A percentile compares a stretch with the other conserved stretches of the same genome.
Conservation (phyloP, 2,797 vertebrate species). For the Darevskia nairensis region DNA sequence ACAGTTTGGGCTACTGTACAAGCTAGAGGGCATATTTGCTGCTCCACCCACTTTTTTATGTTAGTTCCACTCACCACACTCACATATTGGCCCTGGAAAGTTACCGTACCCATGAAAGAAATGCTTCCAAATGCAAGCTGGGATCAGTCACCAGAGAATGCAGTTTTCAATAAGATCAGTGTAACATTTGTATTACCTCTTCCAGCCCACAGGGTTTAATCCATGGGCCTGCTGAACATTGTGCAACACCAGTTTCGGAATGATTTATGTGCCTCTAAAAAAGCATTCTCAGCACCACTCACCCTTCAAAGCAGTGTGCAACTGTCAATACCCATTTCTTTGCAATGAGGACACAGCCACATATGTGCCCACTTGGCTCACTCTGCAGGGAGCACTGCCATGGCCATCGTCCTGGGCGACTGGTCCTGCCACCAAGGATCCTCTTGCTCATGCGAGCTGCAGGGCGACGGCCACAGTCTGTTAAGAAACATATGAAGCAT, state of each 20-base stretch:
- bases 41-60: too few relatives aligned
- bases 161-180: neutral
- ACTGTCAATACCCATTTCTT: conserved; percentile 91
- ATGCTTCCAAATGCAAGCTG: neutral
- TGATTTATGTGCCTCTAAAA: fast-evolving
- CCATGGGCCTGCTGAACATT: neutral
- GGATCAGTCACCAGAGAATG: neutral
- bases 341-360: conserved; percentile 92
- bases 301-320: conserved; percentile 97
- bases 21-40: too few relatives aligned
- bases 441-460: conserved; percentile 87
- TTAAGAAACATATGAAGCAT: conserved; percentile 28
- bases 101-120: neutral
- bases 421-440: conserved; percentile 92
- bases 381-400: conserved; percentile 98
- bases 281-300: conserved; percentile 55
- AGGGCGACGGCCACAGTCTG: conserved; percentile 91
- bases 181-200: neutral
- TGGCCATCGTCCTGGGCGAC: conserved; percentile 91
- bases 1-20: too few relatives aligned
- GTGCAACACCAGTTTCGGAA: neutral
- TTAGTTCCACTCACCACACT: too few relatives aligned
- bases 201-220: neutral
- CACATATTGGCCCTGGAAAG: too few relatives aligned
- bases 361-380: conserved; percentile 90